Evolutionary conservation across 2,888 invertebrate genomes (phyloP), one percentile per base, ranked within the genome.

Genomic region (Lathronympha strigana): DNA sequence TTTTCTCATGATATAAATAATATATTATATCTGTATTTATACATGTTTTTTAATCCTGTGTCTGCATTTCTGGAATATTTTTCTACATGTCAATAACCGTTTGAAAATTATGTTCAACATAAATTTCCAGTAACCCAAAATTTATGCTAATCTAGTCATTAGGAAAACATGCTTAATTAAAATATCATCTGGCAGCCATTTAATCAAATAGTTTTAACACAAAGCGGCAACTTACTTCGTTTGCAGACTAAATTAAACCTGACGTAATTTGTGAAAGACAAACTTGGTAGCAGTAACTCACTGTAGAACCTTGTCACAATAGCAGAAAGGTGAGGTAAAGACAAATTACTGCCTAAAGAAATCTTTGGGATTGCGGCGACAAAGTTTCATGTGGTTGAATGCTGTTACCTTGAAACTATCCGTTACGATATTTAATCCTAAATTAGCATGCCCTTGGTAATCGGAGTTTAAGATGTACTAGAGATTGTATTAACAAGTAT

Each of bases 401-500:
- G 23, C 40, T 9, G 33, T 54, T 25, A n/a, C 63, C 63, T 64
- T 64, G 63, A 63, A 57, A 50, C 50, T 63, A 25, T 25, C 25
- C 40, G 31, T 11, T 61, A 33, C 51, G 50, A 53, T 61, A 33
- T 53, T 60, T 51, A 53, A 61, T 61, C 61, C 51, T 15, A 40
- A 61, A 61, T 61, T 53, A 51, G 61, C 61, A 53, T 53, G 40
- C 51, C 61, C 61, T 61, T 61, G 61, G 51, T 40, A 61, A 51
- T 61, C 43, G 31, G 6, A 19, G 11, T n/a, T 25, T 25, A 31
- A 28, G 25, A 53, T 28, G 15, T 23, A 61, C 61, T 61, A 40
- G 51, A 38, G 36, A 38, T 38, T 19, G 2, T 47, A n/a, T 13
- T 49, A 11, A 33, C 28, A 21, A 5, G 21, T 43, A 45, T 5